These are phyloP conservation scores for Halcyon smyrnensis DNA, from an alignment of 2,797 vertebrate genomes.

Conservation along the genomic window DNA sequence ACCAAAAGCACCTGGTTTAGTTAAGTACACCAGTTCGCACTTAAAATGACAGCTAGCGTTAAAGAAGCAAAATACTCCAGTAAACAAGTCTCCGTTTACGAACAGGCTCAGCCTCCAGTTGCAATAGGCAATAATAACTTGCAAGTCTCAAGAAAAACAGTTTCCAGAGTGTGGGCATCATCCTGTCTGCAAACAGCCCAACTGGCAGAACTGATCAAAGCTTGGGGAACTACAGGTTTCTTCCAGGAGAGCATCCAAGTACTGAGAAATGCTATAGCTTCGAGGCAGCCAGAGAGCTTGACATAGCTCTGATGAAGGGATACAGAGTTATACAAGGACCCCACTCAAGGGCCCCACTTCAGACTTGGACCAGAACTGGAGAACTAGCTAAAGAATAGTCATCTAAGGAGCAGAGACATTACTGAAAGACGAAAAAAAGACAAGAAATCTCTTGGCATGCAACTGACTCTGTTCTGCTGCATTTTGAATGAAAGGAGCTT, in stretches of 20 bases:
- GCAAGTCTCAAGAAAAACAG: neutral
- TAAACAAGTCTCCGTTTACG: neutral
- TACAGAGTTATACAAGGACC: neutral
- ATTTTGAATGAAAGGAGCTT: neutral
- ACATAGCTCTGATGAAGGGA: neutral
- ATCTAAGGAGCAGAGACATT: neutral
- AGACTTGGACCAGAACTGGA: neutral
- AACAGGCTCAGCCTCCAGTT: neutral
- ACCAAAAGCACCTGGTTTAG: neutral
- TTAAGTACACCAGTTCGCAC: neutral
- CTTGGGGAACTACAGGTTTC: neutral
- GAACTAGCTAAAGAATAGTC: neutral
- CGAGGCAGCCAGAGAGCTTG: neutral
- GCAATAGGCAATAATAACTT: neutral
- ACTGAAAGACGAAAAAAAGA: neutral
- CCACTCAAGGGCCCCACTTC: neutral
- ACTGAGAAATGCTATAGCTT: neutral
- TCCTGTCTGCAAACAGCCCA: neutral
- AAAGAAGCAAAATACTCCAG: neutral
- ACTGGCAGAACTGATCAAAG: neutral
- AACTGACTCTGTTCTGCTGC: neutral
- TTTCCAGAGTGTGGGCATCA: neutral
- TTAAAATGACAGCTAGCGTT: neutral
- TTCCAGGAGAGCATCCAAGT: neutral
- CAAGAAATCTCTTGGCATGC: neutral